These are phyloP conservation scores for Sphecodes monilicornis DNA, from an alignment of 2,888 invertebrate genomes.

Conservation along the genomic window DNA sequence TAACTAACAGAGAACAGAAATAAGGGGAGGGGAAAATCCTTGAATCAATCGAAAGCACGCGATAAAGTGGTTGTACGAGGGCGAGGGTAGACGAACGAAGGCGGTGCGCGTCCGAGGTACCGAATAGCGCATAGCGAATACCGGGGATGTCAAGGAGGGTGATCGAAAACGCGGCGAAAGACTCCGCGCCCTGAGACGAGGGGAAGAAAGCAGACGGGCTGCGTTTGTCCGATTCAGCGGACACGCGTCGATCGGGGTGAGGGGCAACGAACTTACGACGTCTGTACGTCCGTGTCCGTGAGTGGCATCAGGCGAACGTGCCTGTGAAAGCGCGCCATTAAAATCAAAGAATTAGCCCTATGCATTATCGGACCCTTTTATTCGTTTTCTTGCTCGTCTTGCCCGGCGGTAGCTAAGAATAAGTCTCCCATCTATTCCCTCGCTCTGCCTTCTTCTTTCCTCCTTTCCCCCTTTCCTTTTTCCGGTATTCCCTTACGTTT, in stretches of 20 bases:
- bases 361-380: neutral
- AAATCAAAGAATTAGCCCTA: conserved; percentile 20
- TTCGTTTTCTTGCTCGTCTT: neutral
- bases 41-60: conserved; percentile 19
- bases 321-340: conserved; percentile 4
- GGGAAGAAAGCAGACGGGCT: neutral
- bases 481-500: neutral
- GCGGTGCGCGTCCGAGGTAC: neutral
- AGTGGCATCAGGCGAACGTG: conserved; percentile 36
- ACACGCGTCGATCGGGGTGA: neutral
- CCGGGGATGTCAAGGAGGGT: neutral
- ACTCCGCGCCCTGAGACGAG: neutral
- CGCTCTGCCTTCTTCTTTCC: neutral
- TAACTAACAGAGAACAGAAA: conserved; percentile 14
- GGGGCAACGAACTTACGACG: neutral
- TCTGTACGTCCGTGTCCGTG: neutral
- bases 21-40: conserved; percentile 18
- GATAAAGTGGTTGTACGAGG: conserved; percentile 25
- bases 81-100: conserved; percentile 27
- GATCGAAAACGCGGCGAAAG: neutral
- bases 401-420: conserved; percentile 42
- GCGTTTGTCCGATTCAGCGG: neutral
- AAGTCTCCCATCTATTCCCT: neutral
- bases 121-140: neutral
- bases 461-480: neutral